Percentiles rank a stretch among this genome's conserved stretches.
Conservation (phyloP, 2,797 vertebrate species). For the Phoeniculus purpureus region DNA sequence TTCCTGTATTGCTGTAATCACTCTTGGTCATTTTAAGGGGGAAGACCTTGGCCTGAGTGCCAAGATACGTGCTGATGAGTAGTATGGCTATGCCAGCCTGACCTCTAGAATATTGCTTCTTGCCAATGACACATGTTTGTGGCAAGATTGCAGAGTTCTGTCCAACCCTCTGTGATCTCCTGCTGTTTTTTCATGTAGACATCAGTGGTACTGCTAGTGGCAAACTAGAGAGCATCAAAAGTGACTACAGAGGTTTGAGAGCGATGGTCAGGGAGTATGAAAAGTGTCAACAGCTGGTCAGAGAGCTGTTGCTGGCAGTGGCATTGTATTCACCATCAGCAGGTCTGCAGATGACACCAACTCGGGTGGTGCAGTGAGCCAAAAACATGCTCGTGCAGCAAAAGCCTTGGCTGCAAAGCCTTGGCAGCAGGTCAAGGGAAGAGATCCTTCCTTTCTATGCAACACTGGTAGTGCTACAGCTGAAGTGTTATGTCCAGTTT, state of each 20-base stretch:
- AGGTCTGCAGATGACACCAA: no score
- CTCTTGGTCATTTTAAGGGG: neutral
- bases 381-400: neutral
- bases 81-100: neutral
- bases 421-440: no score
- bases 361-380: no score
- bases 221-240: neutral
- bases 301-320: neutral
- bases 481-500: neutral
- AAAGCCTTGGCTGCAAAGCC: neutral
- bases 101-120: neutral
- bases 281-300: neutral
- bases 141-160: no score
- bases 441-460: no score
- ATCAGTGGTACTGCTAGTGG: neutral
- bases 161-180: neutral
- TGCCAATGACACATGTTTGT: neutral
- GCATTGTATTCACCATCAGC: no score
- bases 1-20: neutral
- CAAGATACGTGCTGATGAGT: neutral
- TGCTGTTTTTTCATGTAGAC: neutral
- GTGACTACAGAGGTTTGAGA: neutral
- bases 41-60: neutral
- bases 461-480: neutral
- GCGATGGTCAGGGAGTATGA: accelerated